These are phyloP conservation scores for Xylota sylvarum DNA, from an alignment of 2,888 invertebrate species.

Conservation along the genomic window DNA sequence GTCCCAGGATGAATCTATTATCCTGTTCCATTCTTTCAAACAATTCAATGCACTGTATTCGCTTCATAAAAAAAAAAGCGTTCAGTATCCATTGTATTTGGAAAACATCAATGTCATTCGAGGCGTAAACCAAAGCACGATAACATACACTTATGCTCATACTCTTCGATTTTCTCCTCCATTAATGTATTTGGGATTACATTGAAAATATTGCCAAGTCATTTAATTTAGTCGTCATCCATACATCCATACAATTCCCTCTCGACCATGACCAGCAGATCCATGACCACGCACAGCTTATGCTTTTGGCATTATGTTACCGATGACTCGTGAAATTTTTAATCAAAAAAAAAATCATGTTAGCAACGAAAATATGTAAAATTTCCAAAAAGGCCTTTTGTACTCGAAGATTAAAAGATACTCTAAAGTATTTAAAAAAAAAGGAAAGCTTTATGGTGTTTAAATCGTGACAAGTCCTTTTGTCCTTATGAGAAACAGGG, in stretches of 20 bases:
- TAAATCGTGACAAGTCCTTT: constrained; percentile 10
- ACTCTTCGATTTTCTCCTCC: constrained; percentile 7
- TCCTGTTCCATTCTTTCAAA: not conserved
- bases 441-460: constrained; percentile 1
- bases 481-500: not conserved
- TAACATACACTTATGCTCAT: constrained; percentile 14
- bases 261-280: constrained; percentile 50
- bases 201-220: constrained; percentile 43
- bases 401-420: constrained; percentile 14
- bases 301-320: constrained; percentile 6
- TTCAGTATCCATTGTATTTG: not conserved
- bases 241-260: constrained; percentile 9
- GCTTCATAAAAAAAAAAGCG: too few relatives aligned
- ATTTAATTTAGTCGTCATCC: constrained; percentile 48
- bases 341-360: constrained; percentile 24
- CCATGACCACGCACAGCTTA: constrained; percentile 22
- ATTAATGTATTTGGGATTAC: constrained; percentile 44
- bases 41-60: constrained; percentile 5
- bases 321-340: constrained; percentile 35
- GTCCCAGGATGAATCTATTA: too few relatives aligned
- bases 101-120: constrained; percentile 25
- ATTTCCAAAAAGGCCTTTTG: not conserved
- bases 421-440: not conserved
- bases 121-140: constrained; percentile 22
- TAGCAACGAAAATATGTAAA: constrained; percentile 11